Conservation (phyloP, 2,888 invertebrate species). For the Hydrotaea cyrtoneurina region DNA sequence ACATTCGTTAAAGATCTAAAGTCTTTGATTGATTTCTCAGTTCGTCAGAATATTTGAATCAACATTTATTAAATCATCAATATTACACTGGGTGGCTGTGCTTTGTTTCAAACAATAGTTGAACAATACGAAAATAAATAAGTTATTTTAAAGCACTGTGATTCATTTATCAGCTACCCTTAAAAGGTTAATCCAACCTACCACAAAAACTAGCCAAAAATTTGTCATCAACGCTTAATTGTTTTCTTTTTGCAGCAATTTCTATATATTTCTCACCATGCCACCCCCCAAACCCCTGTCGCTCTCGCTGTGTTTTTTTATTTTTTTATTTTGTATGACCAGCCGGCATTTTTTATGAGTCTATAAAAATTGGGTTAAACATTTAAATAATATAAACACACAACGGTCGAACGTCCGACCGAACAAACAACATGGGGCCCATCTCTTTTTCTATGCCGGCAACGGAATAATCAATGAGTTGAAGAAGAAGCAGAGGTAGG, state of each 20-base stretch:
- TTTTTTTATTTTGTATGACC: neutral
- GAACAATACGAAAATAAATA: too few relatives aligned
- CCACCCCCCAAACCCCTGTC: too few relatives aligned
- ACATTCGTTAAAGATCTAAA: too few relatives aligned
- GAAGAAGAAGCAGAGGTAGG: neutral
- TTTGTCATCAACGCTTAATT: conserved; percentile 39
- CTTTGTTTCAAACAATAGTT: too few relatives aligned
- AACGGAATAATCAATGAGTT: conserved; percentile 51
- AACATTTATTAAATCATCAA: too few relatives aligned
- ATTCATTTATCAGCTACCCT: neutral
- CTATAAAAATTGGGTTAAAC: conserved; percentile 55
- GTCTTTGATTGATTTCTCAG: too few relatives aligned
- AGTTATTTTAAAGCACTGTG: too few relatives aligned
- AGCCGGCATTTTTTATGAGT: conserved; percentile 56
- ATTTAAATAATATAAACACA: conserved; percentile 38
- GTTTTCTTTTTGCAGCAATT: conserved; percentile 27
- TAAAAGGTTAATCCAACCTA: conserved; percentile 39
- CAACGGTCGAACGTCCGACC: neutral
- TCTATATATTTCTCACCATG: neutral
- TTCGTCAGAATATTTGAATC: too few relatives aligned
- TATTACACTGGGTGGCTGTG: too few relatives aligned
- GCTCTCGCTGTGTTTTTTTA: too few relatives aligned
- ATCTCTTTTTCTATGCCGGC: neutral
- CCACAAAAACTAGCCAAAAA: neutral
- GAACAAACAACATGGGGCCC: neutral